These are phyloP conservation scores for Idaea dimidiata DNA, from an alignment of 2,888 invertebrate genomes.

Conservation along the genomic window DNA sequence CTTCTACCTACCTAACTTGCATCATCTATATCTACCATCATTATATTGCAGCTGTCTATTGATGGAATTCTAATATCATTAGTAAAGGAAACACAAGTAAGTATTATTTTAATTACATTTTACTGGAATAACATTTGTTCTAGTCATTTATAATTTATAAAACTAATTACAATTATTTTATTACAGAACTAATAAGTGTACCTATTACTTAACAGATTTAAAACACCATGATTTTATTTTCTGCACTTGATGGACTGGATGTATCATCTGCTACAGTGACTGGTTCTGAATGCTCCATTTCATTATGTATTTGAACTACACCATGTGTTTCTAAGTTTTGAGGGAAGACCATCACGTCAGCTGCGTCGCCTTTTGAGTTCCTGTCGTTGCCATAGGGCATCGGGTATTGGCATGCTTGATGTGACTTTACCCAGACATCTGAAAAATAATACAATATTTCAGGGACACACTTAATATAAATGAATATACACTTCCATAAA, in stretches of 20 bases:
- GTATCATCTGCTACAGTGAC: background rate
- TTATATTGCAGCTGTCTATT: no score
- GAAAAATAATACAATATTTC: background rate
- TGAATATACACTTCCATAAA: no score
- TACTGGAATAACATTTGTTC: background rate
- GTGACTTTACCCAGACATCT: background rate
- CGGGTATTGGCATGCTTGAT: background rate
- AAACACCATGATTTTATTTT: background rate
- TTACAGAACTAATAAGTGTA: background rate
- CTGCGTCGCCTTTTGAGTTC: background rate
- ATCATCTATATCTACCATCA: no score
- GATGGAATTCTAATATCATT: no score
- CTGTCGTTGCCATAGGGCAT: background rate
- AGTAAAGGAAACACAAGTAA: no score
- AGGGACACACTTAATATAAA: no score
- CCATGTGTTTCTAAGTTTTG: background rate
- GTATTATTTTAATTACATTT: no score
- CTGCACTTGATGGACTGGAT: background rate
- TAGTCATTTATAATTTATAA: background rate
- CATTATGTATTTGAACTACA: background rate
- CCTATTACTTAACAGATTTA: background rate
- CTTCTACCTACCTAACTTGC: no score
- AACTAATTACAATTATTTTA: background rate
- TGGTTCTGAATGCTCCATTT: background rate
- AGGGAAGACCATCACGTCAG: background rate